Base-by-base conservation (phyloP, 2,797 vertebrate species). In the Knipowitschia caucasica region DNA sequence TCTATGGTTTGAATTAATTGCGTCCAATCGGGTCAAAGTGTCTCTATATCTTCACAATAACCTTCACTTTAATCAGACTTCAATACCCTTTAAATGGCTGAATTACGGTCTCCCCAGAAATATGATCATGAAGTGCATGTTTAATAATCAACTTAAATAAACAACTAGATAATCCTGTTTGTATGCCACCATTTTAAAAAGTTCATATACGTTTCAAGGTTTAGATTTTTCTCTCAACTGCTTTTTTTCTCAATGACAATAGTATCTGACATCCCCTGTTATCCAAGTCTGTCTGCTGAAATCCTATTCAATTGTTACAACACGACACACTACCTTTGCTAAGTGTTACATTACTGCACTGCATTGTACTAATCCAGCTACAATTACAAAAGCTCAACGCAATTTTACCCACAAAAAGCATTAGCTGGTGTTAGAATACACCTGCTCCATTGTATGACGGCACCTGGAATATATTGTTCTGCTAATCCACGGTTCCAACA, bases 211-310 rank as follows among this genome's bases (percentile, higher is more conserved):
- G 4, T 3, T 34, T n/a, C 7, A 23, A 36, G 7, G 15, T 36
- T 20, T 47, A 33, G n/a, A n/a, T n/a, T n/a, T n/a, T n/a, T n/a
- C 21, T 24, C 50, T 36, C 34, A 54, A 20, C 25, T 10, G 30
- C 49, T 50, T 56, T 47, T 39, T 58, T 57, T 51, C 36, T 25
- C 31, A 7, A 12, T 36, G 10, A 44, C 20, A 21, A 53, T 18
- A 29, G 50, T 25, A 52, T 11, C 36, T 56, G 47, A 24, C 33
- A 24, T 43, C 43, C 50, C 53, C 56, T 64, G 36, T 50, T 31
- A 49, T 50, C 47, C 33, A 47, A 34, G 35, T 39, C 18, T 50
- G 49, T 33, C 30, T 36, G 54, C 12, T 34, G 47, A 59, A 53
- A 67, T 5, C 23, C 5, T 7, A 42, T 26, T 40, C 29, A 7